phyloP scores from a whole-genome alignment of 2,888 invertebrate species.

The Drosophila fulvimacula region DNA sequence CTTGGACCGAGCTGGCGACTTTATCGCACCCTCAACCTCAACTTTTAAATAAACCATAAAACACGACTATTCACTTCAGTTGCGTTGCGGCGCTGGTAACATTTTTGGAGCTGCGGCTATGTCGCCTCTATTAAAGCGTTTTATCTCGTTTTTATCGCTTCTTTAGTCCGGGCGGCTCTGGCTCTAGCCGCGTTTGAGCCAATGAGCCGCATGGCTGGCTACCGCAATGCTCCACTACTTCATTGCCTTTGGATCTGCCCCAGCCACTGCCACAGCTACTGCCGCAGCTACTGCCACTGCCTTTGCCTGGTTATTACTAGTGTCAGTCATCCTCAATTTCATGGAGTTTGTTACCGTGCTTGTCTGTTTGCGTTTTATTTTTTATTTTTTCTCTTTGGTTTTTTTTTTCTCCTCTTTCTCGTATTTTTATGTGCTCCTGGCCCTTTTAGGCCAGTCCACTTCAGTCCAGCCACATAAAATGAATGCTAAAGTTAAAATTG shows the following conservation, averaged over 20 bases:
- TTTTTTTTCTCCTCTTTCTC: constrained; percentile 13
- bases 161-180: constrained; percentile 57
- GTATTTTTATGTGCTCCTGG: constrained; percentile 6
- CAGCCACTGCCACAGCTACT: neutral
- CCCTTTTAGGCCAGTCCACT: constrained; percentile 28
- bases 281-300: neutral
- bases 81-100: constrained; percentile 70
- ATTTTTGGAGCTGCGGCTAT: constrained; percentile 38
- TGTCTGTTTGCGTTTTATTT: constrained; percentile 19
- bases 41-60: constrained; percentile 80
- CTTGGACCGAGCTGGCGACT: constrained; percentile 42
- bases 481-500: constrained; percentile 69
- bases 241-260: neutral
- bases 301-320: constrained; percentile 67
- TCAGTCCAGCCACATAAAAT: constrained; percentile 54
- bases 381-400: constrained; percentile 13
- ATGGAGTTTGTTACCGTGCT: constrained; percentile 47
- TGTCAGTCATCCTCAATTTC: constrained; percentile 76
- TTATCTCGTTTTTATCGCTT: constrained; percentile 77
- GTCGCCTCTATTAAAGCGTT: constrained; percentile 59
- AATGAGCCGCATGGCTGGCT: constrained; percentile 38
- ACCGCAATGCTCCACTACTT: constrained; percentile 7
- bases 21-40: constrained; percentile 47
- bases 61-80: constrained; percentile 80
- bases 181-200: constrained; percentile 19